Percentiles rank a stretch among this genome's conserved stretches.
These are phyloP conservation scores for Sisyra terminalis DNA, from an alignment of 2,888 invertebrate species.

Conservation along the genomic window DNA sequence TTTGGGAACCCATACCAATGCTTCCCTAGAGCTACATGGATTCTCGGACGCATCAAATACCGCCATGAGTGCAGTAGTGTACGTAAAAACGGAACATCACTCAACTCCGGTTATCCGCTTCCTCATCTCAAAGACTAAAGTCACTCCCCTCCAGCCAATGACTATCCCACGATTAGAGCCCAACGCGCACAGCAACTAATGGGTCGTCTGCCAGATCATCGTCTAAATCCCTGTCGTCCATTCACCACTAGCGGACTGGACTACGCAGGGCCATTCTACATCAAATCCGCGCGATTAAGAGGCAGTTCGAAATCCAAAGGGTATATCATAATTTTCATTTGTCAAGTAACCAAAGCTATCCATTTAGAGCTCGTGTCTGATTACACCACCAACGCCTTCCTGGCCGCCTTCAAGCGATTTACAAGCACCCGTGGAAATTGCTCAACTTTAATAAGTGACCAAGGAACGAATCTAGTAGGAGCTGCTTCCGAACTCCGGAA, in stretches of 20 bases:
- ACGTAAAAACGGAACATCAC: no score
- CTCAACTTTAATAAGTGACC: background rate
- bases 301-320: background rate
- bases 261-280: background rate
- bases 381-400: background rate
- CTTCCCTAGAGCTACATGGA: no score
- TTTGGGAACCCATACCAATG: no score
- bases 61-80: no score
- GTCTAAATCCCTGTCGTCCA: background rate
- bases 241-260: background rate
- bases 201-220: background rate
- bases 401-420: background rate
- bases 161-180: no score
- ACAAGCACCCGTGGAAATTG: background rate
- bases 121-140: no score
- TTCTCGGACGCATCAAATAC: no score
- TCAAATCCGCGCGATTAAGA: background rate
- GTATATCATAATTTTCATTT: background rate
- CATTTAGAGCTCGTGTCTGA: slow-evolving; percentile 1
- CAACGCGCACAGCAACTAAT: background rate
- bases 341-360: slow-evolving; percentile 1
- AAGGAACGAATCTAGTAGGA: slow-evolving; percentile 1
- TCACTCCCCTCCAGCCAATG: no score
- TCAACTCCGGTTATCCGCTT: no score
- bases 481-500: background rate